Conservation (phyloP, 1,140 invertebrate genomes). For the Leucophenga varia region DNA sequence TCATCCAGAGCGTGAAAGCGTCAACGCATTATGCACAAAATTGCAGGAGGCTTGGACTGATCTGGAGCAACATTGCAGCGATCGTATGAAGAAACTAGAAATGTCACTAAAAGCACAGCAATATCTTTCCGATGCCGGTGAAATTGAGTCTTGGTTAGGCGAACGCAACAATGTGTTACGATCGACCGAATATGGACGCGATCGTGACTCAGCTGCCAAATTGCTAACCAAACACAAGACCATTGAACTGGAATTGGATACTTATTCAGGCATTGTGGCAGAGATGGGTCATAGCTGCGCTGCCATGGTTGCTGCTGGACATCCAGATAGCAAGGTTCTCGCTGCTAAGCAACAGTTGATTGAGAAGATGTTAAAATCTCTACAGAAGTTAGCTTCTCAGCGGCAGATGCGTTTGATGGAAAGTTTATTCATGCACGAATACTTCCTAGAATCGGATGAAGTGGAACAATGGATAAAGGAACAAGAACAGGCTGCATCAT, state of each 20-base stretch:
- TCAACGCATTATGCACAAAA: conserved; percentile 66
- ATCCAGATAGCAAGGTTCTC: conserved; percentile 80
- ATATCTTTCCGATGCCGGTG: conserved; percentile 85
- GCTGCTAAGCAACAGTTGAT: conserved; percentile 75
- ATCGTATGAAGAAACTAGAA: conserved; percentile 77
- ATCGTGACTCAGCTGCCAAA: conserved; percentile 87
- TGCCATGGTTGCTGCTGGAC: conserved; percentile 72
- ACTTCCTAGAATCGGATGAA: conserved; percentile 86
- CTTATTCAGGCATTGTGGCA: conserved; percentile 86
- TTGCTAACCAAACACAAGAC: conserved; percentile 91
- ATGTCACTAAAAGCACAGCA: conserved; percentile 85
- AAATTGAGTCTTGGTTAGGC: conserved; percentile 90
- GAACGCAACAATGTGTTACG: conserved; percentile 82
- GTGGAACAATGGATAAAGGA: conserved; percentile 94
- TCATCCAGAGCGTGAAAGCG: conserved; percentile 76
- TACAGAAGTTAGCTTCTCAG: conserved; percentile 78
- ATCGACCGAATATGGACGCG: conserved; percentile 82
- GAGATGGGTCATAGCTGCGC: conserved; percentile 89
- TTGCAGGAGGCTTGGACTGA: conserved; percentile 70
- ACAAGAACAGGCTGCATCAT: conserved; percentile 84
- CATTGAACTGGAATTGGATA: conserved; percentile 88
- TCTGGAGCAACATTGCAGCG: conserved; percentile 68
- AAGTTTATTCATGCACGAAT: conserved; percentile 90
- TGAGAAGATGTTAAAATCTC: conserved; percentile 74
- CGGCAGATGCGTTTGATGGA: conserved; percentile 85